These are phyloP conservation scores for Cephus pygmeus DNA, from an alignment of 2,888 invertebrate genomes.

Conservation along the genomic window DNA sequence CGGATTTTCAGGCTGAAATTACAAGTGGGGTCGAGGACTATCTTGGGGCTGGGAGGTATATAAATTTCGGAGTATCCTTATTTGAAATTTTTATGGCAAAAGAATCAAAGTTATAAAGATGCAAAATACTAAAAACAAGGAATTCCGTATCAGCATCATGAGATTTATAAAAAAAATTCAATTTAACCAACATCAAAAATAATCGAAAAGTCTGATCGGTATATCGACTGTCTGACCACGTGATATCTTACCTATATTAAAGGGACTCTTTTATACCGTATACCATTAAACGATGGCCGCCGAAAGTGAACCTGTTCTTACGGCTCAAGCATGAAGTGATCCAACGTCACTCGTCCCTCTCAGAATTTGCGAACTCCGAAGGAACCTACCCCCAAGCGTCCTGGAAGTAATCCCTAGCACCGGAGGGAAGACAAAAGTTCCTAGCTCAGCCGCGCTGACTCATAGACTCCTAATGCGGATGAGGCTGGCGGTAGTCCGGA, in stretches of 20 bases:
- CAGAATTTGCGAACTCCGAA: background rate
- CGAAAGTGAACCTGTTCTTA: background rate
- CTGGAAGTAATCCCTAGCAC: background rate
- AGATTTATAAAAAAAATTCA: background rate
- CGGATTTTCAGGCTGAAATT: background rate
- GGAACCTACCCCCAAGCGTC: background rate
- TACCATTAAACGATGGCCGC: background rate
- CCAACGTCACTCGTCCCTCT: background rate
- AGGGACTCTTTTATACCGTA: background rate
- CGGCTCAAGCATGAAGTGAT: background rate
- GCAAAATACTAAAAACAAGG: background rate
- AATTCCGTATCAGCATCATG: background rate
- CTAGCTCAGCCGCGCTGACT: background rate
- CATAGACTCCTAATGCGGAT: background rate
- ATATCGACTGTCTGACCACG: background rate
- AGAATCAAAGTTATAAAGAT: background rate
- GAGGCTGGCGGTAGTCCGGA: background rate
- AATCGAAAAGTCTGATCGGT: background rate
- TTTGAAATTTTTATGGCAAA: background rate
- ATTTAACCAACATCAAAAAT: background rate
- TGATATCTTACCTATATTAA: background rate
- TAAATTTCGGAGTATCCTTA: background rate
- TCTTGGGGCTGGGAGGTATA: background rate
- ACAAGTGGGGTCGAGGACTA: background rate
- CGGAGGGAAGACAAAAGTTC: background rate